Evolutionary conservation across 2,113 vertebrate genomes (phyloP).

Genomic region (Anguilla japonica): DNA sequence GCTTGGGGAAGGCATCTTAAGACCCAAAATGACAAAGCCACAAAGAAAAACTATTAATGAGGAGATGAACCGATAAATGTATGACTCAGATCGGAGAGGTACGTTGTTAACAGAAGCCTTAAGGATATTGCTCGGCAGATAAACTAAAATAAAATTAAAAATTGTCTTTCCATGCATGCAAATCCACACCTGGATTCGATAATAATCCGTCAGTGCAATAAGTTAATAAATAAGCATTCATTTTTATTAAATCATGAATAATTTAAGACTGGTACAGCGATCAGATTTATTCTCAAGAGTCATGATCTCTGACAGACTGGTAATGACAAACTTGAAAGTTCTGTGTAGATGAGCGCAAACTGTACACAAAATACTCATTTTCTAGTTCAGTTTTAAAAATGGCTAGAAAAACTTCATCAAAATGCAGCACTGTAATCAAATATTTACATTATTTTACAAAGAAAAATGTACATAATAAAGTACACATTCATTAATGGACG

Average conservation of each 20-base stretch:
- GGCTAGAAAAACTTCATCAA: conserved; percentile 93
- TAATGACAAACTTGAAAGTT: conserved; percentile 75
- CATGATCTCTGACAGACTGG: conserved; percentile 72
- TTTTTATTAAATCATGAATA: conserved; percentile 98
- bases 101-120: too few species aligned
- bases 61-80: too few species aligned
- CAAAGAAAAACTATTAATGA: background rate
- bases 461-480: conserved; percentile 26
- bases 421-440: conserved; percentile 86
- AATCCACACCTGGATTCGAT: background rate
- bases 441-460: conserved; percentile 81
- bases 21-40: background rate
- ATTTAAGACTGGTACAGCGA: conserved; percentile 99
- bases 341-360: conserved; percentile 75
- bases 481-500: conserved; percentile 15
- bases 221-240: conserved; percentile 93
- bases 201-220: conserved; percentile 37
- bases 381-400: conserved; percentile 94
- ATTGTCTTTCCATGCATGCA: background rate
- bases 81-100: too few species aligned
- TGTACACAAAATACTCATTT: conserved; percentile 93
- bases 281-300: conserved; percentile 80
- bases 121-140: too few species aligned
- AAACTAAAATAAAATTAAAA: too few species aligned
- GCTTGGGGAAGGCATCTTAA: too few species aligned